A percentile compares a stretch with the other conserved stretches of the same genome.
phyloP scores from a whole-genome alignment of 2,113 vertebrate genomes.

The Pleuronectes platessa region DNA sequence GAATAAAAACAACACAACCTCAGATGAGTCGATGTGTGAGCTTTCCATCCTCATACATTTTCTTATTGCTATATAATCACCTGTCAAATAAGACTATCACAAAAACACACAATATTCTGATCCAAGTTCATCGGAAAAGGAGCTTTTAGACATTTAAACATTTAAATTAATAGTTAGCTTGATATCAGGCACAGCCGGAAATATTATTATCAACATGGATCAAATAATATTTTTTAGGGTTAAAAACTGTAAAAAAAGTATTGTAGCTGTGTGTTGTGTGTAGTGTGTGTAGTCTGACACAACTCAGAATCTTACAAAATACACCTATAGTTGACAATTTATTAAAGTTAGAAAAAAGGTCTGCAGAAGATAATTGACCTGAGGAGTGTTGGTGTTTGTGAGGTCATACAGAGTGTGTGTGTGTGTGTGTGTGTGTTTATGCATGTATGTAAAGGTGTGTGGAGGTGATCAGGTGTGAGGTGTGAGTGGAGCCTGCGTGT shows the following conservation, averaged over 20 bases:
- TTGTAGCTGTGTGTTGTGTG: too few species aligned
- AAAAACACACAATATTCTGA: background rate
- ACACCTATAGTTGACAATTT: too few species aligned
- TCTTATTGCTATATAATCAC: too few species aligned
- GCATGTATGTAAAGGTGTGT: background rate
- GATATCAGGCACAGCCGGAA: too few species aligned
- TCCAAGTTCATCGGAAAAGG: background rate
- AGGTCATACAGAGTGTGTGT: background rate
- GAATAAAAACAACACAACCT: conserved; percentile 44
- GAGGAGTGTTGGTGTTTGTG: conserved; percentile 3
- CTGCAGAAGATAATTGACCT: conserved; percentile 18
- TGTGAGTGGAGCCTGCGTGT: conserved; percentile 42
- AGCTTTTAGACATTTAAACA: too few species aligned
- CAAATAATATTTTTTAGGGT: too few species aligned
- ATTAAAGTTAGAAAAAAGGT: too few species aligned
- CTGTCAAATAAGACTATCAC: too few species aligned
- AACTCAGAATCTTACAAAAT: too few species aligned
- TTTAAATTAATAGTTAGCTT: background rate
- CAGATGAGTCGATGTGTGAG: background rate
- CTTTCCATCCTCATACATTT: background rate
- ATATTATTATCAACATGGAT: too few species aligned
- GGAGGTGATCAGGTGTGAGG: background rate
- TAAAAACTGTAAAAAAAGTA: too few species aligned
- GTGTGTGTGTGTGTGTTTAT: background rate
- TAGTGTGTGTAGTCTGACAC: too few species aligned